phyloP scores from a whole-genome alignment of 2,113 vertebrate genomes.

The Trichechus manatus region DNA sequence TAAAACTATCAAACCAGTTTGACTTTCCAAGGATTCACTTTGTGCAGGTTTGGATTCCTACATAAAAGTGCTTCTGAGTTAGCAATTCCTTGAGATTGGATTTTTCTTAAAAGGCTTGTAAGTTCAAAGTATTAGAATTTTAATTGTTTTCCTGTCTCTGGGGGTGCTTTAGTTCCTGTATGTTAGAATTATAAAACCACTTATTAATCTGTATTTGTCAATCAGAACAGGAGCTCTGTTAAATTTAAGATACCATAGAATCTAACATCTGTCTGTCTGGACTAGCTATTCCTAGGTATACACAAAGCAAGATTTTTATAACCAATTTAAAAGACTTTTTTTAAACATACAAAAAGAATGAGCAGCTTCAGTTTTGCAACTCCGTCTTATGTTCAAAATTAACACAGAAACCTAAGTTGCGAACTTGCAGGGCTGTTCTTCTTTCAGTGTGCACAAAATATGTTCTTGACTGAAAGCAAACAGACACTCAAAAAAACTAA shows the following conservation, averaged over 20 bases:
- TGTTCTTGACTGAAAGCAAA: not conserved
- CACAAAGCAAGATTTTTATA: not conserved
- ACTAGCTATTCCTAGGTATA: not conserved
- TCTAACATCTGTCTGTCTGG: not conserved
- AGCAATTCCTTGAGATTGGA: not conserved
- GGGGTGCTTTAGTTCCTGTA: not conserved
- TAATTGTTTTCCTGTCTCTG: not conserved
- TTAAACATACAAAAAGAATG: not conserved
- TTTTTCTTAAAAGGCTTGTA: conserved; percentile 18
- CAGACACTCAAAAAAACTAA: not conserved
- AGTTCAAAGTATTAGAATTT: not conserved
- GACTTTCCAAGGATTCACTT: not conserved
- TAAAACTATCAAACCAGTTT: not conserved
- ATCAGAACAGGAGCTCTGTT: not conserved
- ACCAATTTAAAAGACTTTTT: not conserved
- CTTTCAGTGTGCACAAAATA: not conserved
- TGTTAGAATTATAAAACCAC: not conserved
- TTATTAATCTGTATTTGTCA: not conserved
- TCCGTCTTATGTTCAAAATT: not conserved
- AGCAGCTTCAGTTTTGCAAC: not conserved
- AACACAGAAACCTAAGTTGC: not conserved
- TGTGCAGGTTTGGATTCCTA: not conserved
- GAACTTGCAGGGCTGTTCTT: not conserved
- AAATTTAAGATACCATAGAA: not conserved
- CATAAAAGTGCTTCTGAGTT: conserved; percentile 5